A percentile compares a stretch with the other conserved stretches of the same genome.
Evolutionary conservation across 2,888 invertebrate species (phyloP).

Genomic region (Oligia strigilis): DNA sequence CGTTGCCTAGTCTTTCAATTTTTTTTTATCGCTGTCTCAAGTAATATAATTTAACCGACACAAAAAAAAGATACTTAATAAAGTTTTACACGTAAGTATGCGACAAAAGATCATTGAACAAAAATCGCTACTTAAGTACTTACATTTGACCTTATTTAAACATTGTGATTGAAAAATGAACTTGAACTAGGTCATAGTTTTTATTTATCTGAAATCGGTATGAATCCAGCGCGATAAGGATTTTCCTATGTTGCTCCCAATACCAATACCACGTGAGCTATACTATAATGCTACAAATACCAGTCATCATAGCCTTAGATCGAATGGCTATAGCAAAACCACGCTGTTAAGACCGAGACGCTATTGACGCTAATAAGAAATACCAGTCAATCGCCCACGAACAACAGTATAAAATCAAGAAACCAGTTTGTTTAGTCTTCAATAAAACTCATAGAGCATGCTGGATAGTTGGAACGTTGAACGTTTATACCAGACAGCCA

Average conservation of each 20-base stretch:
- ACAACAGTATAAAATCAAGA: conserved; percentile 20
- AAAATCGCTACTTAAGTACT: neutral
- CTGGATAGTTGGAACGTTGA: conserved; percentile 8
- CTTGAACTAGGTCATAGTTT: conserved; percentile 17
- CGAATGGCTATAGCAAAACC: conserved; percentile 5
- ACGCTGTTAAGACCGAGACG: neutral
- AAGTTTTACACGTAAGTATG: neutral
- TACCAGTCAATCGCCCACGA: conserved; percentile 36
- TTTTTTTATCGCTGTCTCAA: neutral
- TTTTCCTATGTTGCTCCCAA: conserved; percentile 12
- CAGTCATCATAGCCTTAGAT: neutral
- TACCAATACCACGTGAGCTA: neutral
- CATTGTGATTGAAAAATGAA: conserved; percentile 23
- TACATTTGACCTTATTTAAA: neutral
- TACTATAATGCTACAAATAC: neutral
- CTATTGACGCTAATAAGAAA: conserved; percentile 17
- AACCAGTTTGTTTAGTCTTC: conserved; percentile 46
- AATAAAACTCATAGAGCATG: conserved; percentile 21
- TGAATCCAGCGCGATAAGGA: conserved; percentile 10
- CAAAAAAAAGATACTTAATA: neutral
- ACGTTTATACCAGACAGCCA: conserved; percentile 27
- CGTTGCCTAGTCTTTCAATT: too few species aligned
- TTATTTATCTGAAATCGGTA: conserved; percentile 7
- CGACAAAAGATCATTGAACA: neutral
- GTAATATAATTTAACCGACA: too few species aligned